Conservation (phyloP, 1,140 invertebrate genomes). For the Marisa cornuarietis region DNA sequence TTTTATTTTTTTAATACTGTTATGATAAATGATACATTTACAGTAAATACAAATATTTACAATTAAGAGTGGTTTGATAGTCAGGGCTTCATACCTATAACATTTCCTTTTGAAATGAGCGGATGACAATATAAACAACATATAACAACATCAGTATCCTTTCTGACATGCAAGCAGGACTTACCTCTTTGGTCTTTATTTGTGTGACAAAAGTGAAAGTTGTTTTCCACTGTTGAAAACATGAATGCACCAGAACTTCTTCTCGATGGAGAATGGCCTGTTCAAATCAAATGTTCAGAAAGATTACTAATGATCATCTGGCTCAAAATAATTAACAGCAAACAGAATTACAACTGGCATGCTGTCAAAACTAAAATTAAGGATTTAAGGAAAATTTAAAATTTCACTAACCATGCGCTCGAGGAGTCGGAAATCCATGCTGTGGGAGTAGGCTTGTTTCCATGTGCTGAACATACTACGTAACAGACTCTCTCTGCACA, state of each 20-base stretch:
- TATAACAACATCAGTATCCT: neutral
- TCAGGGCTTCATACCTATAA: too few species aligned
- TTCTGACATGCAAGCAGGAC: neutral
- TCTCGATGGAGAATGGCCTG: constrained; percentile 40
- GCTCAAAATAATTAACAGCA: neutral
- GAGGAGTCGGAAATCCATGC: constrained; percentile 48
- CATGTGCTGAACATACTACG: constrained; percentile 49
- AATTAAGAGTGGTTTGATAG: neutral
- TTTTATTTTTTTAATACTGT: neutral
- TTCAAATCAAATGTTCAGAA: constrained; percentile 1
- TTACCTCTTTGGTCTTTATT: constrained; percentile 3
- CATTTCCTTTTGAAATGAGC: too few species aligned
- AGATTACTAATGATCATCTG: neutral
- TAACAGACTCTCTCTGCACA: constrained; percentile 45
- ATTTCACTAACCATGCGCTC: constrained; percentile 46
- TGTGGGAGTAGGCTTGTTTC: constrained; percentile 40
- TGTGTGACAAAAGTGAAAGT: constrained; percentile 1
- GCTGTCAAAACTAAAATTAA: neutral
- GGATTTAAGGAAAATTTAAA: neutral
- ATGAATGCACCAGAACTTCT: constrained; percentile 10
- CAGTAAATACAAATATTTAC: neutral
- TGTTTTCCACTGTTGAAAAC: constrained; percentile 9
- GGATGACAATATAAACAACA: neutral
- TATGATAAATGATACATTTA: neutral
- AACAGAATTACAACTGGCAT: neutral